Base-by-base conservation (phyloP, 2,113 vertebrate species). In the Bambusicola thoracicus region DNA sequence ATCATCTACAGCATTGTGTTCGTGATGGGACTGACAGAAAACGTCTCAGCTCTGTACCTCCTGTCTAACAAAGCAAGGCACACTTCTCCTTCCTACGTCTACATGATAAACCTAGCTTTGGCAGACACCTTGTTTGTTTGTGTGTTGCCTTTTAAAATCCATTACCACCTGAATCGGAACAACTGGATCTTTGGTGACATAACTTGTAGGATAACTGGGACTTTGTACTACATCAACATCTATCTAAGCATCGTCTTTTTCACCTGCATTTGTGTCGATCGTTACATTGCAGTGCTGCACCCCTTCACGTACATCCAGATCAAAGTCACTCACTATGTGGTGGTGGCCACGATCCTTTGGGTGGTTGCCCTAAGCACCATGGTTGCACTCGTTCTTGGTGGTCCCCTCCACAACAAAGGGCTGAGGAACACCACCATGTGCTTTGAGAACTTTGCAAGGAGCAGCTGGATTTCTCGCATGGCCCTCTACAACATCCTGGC, bases 211-310 rank as follows among this genome's bases (percentile, higher is more conserved):
- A 2, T 98, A 32, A 96, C 96, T 0, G 98, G 98, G 21, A 95
- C 91, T 2, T 6, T 99, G 6, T 98, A 96, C 95, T 97, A 92
- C 13, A 72, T 97, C 76, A 98, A 98, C 96, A 95, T 97, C 87
- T 98, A 98, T 74, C 91, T 98, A 17, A 99, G 98, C 96, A 96
- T 98, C 4, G 97, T 96, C 53, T 98, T 99, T 69, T 98, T 98
- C 93, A 97, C 97, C 24, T 98, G 98, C 21, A 97, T 99, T 38
- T 98, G 98, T 0, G 55, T 98, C 5, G 98, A 99, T 41, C 97
- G 98, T 11, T 99, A 99, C 80, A 19, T 99, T 1, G 98, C 98
- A 0, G 98, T 96, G 2, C 80, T 98, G 36, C 97, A 98, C 30
- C 98, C 98, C 4, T 96, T 98, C 36, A 51, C 40, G 0, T 98